phyloP scores from a whole-genome alignment of 2,797 vertebrate genomes.

The Petrocephalus sullivani region DNA sequence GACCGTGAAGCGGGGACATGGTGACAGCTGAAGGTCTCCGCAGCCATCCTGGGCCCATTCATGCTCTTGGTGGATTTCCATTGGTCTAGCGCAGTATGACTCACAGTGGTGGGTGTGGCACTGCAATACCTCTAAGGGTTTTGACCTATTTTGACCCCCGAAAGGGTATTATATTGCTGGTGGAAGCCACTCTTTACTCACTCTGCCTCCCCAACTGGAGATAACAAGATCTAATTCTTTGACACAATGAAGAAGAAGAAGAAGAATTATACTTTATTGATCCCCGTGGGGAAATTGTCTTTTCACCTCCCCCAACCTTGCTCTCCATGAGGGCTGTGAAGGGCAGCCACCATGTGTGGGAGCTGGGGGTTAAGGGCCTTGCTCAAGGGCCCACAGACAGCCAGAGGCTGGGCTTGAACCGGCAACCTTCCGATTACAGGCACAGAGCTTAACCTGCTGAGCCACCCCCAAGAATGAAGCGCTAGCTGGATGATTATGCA shows the following conservation, averaged over 20 bases:
- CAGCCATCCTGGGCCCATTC: neutral
- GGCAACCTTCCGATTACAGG: too few relatives aligned
- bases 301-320: too few relatives aligned
- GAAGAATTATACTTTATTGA: too few relatives aligned
- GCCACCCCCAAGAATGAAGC: too few relatives aligned
- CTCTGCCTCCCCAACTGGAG: neutral
- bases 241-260: neutral
- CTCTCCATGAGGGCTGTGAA: too few relatives aligned
- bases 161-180: neutral
- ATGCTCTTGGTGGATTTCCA: neutral
- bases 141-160: neutral
- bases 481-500: neutral
- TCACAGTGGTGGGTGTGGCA: neutral
- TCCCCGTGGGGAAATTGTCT: too few relatives aligned
- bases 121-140: neutral
- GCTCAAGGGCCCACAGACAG: too few relatives aligned
- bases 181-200: neutral
- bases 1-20: neutral
- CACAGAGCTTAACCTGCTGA: too few relatives aligned
- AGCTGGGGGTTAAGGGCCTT: too few relatives aligned
- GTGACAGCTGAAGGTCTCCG: neutral
- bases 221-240: neutral
- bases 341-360: too few relatives aligned
- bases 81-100: neutral
- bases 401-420: too few relatives aligned